Evolutionary conservation across 2,797 vertebrate species (phyloP), one percentile per base, ranked within the genome.

Genomic region (Danio jaintianensis): DNA sequence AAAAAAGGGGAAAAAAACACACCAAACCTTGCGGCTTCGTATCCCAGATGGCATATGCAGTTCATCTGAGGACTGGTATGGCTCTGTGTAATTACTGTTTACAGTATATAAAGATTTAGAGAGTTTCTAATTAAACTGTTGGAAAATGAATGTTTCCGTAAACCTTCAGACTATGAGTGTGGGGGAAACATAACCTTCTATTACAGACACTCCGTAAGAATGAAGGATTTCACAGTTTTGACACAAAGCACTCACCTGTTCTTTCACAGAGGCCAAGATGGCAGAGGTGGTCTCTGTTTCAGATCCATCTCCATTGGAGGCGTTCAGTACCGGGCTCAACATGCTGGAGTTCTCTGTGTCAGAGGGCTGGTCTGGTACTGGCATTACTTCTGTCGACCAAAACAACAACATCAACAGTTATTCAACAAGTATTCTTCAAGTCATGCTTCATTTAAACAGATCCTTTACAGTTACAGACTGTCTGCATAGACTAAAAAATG

Each of bases 251-350:
- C 87, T 93, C 45, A 98, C 98, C 96, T 99, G 97, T 91, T 99
- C 98, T 88, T 99, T 99, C 89, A 99, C 98, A 0, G 98, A 99
- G 76, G 98, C 98, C 1, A 99, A 94, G 88, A 99, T 99, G 87
- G 97, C 97, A 7, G 97, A 99, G 77, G 97, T 99, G 88, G 97
- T 99, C 93, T 99, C 98, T 0, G 97, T 96, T 92, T 98, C 97
- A 0, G 98, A 97, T 87, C 96, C 97, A 84, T 99, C 97, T 0
- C 97, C 97, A 0, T 98, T 99, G 91, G 97, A 97, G 83, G 97
- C 90, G 86, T 96, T 96, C 89, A 99, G 89, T 86, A 98, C 96
- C 3, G 97, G 97, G 88, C 97, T 99, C 90, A 98, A 93, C 92
- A 98, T 96, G 93, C 91, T 94, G 89, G 94, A 93, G 84, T 97